Conservation (phyloP, 2,797 vertebrate genomes). For the Sphenopsis melanotis region DNA sequence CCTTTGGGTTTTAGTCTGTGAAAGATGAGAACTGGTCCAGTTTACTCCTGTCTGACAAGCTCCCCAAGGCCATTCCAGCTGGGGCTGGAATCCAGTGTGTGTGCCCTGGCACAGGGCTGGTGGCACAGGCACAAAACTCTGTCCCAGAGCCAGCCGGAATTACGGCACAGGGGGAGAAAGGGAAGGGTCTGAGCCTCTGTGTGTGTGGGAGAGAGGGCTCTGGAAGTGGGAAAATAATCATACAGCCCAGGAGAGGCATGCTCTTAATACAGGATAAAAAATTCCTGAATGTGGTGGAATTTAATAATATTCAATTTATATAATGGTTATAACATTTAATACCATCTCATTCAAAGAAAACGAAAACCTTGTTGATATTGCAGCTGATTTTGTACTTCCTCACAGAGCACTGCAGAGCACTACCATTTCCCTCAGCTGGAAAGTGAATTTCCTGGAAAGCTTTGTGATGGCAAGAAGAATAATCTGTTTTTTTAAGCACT, state of each 20-base stretch:
- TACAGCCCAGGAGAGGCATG: not conserved
- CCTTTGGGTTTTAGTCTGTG: not conserved
- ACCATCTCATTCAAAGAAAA: not conserved
- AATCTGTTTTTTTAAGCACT: not conserved
- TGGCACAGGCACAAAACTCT: not conserved
- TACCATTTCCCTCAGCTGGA: not conserved
- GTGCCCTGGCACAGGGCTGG: not conserved
- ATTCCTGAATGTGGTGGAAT: not conserved
- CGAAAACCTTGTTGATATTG: not conserved
- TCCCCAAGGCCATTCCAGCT: not conserved
- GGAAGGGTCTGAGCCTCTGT: not conserved
- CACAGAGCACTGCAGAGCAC: not conserved
- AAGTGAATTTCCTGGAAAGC: not conserved
- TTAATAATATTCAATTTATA: not conserved
- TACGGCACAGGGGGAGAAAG: accelerated
- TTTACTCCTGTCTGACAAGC: not conserved
- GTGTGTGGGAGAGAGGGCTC: not conserved
- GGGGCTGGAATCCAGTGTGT: not conserved
- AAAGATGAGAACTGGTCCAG: not conserved
- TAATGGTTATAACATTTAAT: not conserved
- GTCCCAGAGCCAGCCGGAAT: not conserved
- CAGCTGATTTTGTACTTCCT: not conserved
- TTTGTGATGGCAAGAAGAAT: not conserved
- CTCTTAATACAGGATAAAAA: not conserved
- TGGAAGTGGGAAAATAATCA: not conserved